These are phyloP conservation scores for Clivina fossor DNA, from an alignment of 2,888 invertebrate genomes.

Conservation along the genomic window DNA sequence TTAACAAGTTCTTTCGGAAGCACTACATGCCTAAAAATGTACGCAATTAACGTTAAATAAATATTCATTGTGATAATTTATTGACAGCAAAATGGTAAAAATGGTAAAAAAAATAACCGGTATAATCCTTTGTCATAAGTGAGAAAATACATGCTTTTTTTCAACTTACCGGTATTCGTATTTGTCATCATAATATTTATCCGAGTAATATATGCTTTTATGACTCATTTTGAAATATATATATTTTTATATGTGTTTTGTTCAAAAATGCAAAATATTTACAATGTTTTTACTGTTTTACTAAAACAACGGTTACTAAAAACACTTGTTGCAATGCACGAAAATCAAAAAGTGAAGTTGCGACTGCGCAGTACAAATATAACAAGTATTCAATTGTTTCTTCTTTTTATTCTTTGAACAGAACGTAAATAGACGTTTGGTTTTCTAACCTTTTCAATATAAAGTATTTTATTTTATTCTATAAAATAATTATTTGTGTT, in stretches of 20 bases:
- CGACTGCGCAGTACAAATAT: background rate
- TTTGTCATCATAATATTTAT: conserved; percentile 88
- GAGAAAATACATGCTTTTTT: conserved; percentile 18
- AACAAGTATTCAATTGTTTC: background rate
- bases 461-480: no score
- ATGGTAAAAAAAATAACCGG: no score
- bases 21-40: conserved; percentile 88
- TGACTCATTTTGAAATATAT: conserved; percentile 37
- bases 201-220: conserved; percentile 88
- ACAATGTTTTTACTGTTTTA: conserved; percentile 1
- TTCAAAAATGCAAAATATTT: background rate
- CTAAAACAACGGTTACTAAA: conserved; percentile 27
- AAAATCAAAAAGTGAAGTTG: conserved; percentile 18
- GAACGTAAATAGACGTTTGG: no score
- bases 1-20: conserved; percentile 90
- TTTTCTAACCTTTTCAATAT: no score
- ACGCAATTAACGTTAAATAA: no score
- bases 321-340: conserved; percentile 26
- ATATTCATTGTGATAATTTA: no score
- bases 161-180: conserved; percentile 84
- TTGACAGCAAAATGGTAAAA: no score
- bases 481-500: no score
- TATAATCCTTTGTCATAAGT: no score
- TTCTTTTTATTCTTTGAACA: background rate
- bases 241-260: background rate